Evolutionary conservation across 2,888 invertebrate genomes (phyloP), one percentile per base, ranked within the genome.

Genomic region (Piscicola geometra): DNA sequence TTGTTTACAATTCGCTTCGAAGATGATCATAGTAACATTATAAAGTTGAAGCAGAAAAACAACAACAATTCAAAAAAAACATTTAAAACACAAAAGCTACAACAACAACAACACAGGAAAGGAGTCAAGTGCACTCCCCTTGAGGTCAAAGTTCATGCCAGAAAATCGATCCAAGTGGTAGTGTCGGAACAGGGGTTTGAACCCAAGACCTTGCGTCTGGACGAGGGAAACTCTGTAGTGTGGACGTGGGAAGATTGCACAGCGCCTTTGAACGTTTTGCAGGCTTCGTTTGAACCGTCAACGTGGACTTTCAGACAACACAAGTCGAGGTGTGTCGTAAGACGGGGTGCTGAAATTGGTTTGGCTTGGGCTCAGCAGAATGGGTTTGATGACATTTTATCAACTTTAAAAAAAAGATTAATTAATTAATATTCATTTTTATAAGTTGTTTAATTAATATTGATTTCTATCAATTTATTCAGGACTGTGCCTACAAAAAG

Each of bases 221-320:
- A 85, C 76, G 83, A 84, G 79, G 85, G 73, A 21, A 83, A 83
- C 76, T 76, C 82, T 12, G 80, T 86, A 18, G 81, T 82, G 74
- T 86, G 85, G 85, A 78, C 79, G 25, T 86, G 86, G 86, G 81
- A 81, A 56, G 79, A 82, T 30, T 83, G 84, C 71, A 60, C 68
- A 12, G 73, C 77, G 12, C 78, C 80, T 0, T 78, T 77, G 52
- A 71, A 76, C 33, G 67, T 80, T 66, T 33, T 35, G 9, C 80
- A 81, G 41, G 78, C 72, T 1, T 28, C 71, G 30, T 77, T 68
- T 47, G 66, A 72, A 30, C 33, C 33, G 35, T 50, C 25, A 9
- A 36, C 67, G 30, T 70, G 69, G 30, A 52, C 21, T 32, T 21
- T 75, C 33, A 64, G 15, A 50, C 70, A 60, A 12, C 70, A 75